Evolutionary conservation across 2,888 invertebrate species (phyloP).

Genomic region (Drosophila falleni): DNA sequence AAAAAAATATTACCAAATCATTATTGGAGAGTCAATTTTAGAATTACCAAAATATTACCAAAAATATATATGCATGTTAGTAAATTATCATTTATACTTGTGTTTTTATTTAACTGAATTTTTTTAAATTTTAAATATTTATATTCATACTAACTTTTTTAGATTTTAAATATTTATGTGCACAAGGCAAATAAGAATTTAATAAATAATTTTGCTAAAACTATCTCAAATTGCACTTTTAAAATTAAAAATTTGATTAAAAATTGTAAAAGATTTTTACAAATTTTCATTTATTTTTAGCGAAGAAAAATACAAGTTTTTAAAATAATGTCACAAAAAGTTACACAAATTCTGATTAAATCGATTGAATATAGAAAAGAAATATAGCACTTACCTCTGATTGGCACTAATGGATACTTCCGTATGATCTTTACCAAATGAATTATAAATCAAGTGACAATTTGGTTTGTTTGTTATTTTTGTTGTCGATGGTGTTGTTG

Average conservation of each 20-base stretch:
- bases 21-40: too few species aligned
- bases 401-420: constrained; percentile 85
- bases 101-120: too few species aligned
- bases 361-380: background rate
- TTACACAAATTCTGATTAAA: constrained; percentile 13
- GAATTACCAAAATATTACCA: too few species aligned
- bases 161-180: too few species aligned
- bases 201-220: too few species aligned
- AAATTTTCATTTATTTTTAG: background rate
- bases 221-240: background rate
- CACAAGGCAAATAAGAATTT: background rate
- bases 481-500: constrained; percentile 36
- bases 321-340: background rate
- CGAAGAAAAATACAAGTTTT: background rate
- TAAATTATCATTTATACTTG: too few species aligned
- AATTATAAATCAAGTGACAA: constrained; percentile 55
- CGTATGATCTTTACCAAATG: constrained; percentile 84
- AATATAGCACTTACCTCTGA: constrained; percentile 84
- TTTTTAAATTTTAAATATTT: too few species aligned
- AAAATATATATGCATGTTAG: too few species aligned
- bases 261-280: background rate
- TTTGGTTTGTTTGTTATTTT: constrained; percentile 45
- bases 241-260: background rate
- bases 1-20: too few species aligned
- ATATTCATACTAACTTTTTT: too few species aligned